These are phyloP conservation scores for Pinna nobilis DNA, from an alignment of 1,140 invertebrate genomes.

Conservation along the genomic window DNA sequence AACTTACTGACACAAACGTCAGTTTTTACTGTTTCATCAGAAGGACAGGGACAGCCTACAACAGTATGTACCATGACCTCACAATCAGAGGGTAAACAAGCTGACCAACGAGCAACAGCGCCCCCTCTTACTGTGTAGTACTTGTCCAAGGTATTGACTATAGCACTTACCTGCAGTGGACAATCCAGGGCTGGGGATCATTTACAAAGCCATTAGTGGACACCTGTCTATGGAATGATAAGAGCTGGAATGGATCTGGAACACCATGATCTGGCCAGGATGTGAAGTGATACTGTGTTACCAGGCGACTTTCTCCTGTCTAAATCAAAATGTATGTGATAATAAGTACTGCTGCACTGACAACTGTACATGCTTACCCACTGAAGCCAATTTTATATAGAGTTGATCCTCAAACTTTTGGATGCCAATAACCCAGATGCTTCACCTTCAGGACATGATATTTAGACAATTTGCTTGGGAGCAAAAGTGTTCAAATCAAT, in stretches of 20 bases:
- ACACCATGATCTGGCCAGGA: constrained; percentile 99
- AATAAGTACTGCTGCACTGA: not conserved
- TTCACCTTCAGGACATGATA: no score
- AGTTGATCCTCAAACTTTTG: no score
- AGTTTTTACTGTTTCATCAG: no score
- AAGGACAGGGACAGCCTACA: no score
- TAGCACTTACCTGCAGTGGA: constrained; percentile 81
- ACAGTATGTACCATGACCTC: not conserved
- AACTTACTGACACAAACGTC: no score
- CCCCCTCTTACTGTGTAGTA: not conserved
- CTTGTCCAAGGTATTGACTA: not conserved
- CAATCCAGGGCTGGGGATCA: constrained; percentile 85
- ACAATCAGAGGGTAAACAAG: not conserved
- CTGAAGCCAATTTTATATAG: no score
- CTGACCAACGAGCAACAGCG: not conserved
- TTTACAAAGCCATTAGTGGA: constrained; percentile 84
- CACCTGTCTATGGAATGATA: constrained; percentile 96
- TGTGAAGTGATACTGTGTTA: constrained; percentile 97
- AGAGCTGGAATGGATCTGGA: constrained; percentile 95
- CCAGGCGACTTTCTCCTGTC: constrained; percentile 78
- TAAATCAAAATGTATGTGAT: constrained; percentile 58
- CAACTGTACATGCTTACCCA: no score
- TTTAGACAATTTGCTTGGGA: no score
- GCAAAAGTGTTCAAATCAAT: no score
- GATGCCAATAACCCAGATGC: no score